Conservation (phyloP, 2,888 invertebrate genomes). For the Dexiosoma caninum region DNA sequence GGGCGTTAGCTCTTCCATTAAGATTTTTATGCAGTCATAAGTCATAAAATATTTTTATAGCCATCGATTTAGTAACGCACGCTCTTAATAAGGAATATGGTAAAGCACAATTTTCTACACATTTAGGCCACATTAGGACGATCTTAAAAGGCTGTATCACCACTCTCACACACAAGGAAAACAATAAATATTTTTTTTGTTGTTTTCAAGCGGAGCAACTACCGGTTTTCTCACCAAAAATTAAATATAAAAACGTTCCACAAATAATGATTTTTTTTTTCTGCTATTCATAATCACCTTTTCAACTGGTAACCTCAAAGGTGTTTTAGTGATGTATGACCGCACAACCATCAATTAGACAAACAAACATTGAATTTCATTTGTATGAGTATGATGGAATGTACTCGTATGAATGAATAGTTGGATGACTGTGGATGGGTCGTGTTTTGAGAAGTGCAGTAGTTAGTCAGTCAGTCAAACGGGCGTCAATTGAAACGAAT, state of each 20-base stretch:
- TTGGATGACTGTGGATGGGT: constrained; percentile 13
- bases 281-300: constrained; percentile 26
- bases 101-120: constrained; percentile 14
- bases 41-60: constrained; percentile 40
- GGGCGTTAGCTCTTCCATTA: constrained; percentile 50
- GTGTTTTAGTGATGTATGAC: constrained; percentile 56
- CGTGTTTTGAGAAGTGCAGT: constrained; percentile 41
- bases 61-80: constrained; percentile 35
- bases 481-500: constrained; percentile 54
- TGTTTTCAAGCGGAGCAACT: constrained; percentile 17
- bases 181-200: not conserved
- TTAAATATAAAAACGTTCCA: constrained; percentile 14
- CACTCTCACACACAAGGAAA: constrained; percentile 6
- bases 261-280: constrained; percentile 21
- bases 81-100: not conserved
- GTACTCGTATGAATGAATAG: not conserved
- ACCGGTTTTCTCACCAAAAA: constrained; percentile 47
- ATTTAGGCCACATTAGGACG: not conserved
- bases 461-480: constrained; percentile 52
- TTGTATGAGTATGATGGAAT: constrained; percentile 26
- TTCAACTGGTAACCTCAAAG: constrained; percentile 25
- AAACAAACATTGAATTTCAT: constrained; percentile 48
- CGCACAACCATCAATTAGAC: constrained; percentile 58
- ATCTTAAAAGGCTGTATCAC: not conserved
- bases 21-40: constrained; percentile 35